Conservation (phyloP, 1,140 invertebrate genomes). For the Ephestia elutella region DNA sequence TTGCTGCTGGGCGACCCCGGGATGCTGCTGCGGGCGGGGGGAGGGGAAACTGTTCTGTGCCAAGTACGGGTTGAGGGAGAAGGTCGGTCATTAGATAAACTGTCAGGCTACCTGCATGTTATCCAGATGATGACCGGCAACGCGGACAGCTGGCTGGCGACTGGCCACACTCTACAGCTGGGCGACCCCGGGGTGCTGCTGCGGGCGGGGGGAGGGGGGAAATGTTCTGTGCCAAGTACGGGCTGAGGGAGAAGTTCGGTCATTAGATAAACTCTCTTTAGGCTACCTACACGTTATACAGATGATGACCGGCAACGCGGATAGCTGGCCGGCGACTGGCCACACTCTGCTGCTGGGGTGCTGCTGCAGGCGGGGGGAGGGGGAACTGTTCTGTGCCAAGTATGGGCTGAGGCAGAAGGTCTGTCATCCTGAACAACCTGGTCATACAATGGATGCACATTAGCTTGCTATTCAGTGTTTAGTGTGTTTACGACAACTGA, state of each 20-base stretch:
- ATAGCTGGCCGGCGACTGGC: slow-evolving; percentile 84
- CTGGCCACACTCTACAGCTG: slow-evolving; percentile 81
- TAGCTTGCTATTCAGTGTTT: no score
- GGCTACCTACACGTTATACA: no score
- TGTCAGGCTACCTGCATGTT: no score
- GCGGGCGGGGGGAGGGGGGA: slow-evolving; percentile 82
- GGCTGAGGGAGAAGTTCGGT: slow-evolving; percentile 81
- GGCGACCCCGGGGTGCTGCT: slow-evolving; percentile 94
- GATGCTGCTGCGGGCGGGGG: slow-evolving; percentile 87
- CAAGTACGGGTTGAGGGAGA: slow-evolving; percentile 86
- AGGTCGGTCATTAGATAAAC: slow-evolving; percentile 30
- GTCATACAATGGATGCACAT: no score
- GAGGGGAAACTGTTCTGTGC: slow-evolving; percentile 83
- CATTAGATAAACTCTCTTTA: background rate
- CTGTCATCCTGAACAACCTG: no score
- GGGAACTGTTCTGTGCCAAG: slow-evolving; percentile 83
- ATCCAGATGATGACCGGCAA: slow-evolving; percentile 66
- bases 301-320: slow-evolving; percentile 60
- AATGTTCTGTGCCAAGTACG: slow-evolving; percentile 85
- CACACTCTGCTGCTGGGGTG: slow-evolving; percentile 87
- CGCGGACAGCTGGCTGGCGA: slow-evolving; percentile 81
- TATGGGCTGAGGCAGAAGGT: slow-evolving; percentile 85
- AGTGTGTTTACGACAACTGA: no score
- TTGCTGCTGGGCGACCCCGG: slow-evolving; percentile 90
- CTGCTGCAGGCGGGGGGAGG: slow-evolving; percentile 85